Conservation (phyloP, 1,140 invertebrate genomes). For the Cardiocondyla obscurior region DNA sequence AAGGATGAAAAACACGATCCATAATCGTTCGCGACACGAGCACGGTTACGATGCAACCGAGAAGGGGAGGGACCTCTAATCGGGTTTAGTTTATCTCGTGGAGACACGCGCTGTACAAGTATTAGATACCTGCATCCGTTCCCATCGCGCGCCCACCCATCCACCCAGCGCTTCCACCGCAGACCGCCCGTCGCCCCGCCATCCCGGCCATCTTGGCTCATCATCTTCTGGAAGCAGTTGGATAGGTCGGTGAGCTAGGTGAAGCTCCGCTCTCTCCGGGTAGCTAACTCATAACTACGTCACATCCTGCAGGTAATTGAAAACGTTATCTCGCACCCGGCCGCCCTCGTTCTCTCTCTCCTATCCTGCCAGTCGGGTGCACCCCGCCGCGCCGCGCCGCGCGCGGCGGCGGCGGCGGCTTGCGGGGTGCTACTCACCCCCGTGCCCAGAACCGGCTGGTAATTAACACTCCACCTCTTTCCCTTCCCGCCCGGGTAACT, state of each 20-base stretch:
- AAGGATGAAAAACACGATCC: conserved; percentile 46
- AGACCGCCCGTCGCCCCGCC: conserved; percentile 55
- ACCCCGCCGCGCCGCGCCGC: conserved; percentile 22
- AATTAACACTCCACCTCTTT: conserved; percentile 80
- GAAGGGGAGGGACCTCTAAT: conserved; percentile 66
- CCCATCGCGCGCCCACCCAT: conserved; percentile 28
- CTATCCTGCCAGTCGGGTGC: conserved; percentile 33
- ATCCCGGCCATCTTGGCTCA: conserved; percentile 77
- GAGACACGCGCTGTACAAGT: conserved; percentile 74
- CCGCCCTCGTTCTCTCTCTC: conserved; percentile 23
- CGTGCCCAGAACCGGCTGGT: conserved; percentile 71
- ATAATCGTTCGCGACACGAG: conserved; percentile 39
- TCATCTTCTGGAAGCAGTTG: conserved; percentile 77
- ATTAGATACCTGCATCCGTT: conserved; percentile 65
- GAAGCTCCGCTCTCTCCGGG: conserved; percentile 68
- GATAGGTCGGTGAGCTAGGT: conserved; percentile 69
- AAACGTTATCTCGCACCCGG: conserved; percentile 83
- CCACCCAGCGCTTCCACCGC: conserved; percentile 50
- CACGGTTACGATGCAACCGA: not conserved
- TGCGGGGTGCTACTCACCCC: conserved; percentile 37
- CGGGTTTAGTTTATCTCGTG: conserved; percentile 78
- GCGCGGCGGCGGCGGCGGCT: conserved; percentile 7
- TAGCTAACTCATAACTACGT: conserved; percentile 84
- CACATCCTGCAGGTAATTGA: conserved; percentile 84
- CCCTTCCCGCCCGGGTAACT: conserved; percentile 74